These are phyloP conservation scores for Drosophila multiciliata DNA, from an alignment of 2,888 invertebrate species.

Conservation along the genomic window DNA sequence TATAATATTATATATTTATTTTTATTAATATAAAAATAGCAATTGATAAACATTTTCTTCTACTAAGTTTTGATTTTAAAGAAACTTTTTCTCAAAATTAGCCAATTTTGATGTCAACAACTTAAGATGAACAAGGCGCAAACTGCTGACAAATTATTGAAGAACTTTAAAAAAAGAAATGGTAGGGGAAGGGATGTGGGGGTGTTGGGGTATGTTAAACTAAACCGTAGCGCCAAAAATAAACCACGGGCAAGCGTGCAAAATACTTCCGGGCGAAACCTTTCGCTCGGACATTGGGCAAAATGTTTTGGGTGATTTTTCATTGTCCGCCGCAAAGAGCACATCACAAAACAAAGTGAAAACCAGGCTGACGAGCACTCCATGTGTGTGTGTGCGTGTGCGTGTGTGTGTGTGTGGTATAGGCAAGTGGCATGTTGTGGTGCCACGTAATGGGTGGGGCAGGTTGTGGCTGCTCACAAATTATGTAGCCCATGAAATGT, in stretches of 20 bases:
- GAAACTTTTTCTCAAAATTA: background rate
- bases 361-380: slow-evolving; percentile 59
- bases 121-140: background rate
- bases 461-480: slow-evolving; percentile 51
- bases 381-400: background rate
- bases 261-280: slow-evolving; percentile 63
- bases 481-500: slow-evolving; percentile 72
- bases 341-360: slow-evolving; percentile 75
- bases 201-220: background rate
- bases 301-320: slow-evolving; percentile 75
- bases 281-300: slow-evolving; percentile 33
- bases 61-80: background rate
- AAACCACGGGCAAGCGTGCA: slow-evolving; percentile 57
- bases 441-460: background rate
- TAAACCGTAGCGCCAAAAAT: slow-evolving; percentile 6
- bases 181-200: background rate
- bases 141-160: slow-evolving; percentile 19
- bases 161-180: background rate
- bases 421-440: slow-evolving; percentile 18
- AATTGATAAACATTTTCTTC: background rate
- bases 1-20: background rate
- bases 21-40: too few relatives aligned
- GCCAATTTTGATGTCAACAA: background rate
- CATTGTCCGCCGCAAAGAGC: slow-evolving; percentile 75
- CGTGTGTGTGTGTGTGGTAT: slow-evolving; percentile 6